A percentile compares a stretch with the other conserved stretches of the same genome.
Evolutionary conservation across 2,888 invertebrate species (phyloP).

Genomic region (Acleris laterana): DNA sequence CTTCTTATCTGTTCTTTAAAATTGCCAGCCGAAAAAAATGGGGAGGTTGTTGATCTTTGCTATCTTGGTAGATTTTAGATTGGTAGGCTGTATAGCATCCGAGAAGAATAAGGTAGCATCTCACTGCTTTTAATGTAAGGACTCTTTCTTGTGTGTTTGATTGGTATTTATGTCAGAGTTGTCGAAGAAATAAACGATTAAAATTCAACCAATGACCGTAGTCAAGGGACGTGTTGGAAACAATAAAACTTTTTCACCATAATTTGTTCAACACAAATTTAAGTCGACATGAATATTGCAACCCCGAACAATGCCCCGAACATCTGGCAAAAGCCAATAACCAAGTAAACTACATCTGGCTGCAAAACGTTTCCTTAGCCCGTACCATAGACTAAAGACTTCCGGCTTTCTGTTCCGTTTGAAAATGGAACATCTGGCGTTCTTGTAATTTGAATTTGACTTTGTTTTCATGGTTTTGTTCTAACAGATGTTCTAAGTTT

Average conservation of each 20-base stretch:
- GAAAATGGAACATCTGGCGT: conserved; percentile 29
- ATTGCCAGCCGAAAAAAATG: conserved; percentile 15
- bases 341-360: conserved; percentile 34
- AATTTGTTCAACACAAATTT: conserved; percentile 20
- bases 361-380: conserved; percentile 21
- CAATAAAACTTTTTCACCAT: background rate
- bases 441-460: conserved; percentile 1
- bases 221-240: background rate
- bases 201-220: too few species aligned
- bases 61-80: conserved; percentile 7
- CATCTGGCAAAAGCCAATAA: conserved; percentile 35
- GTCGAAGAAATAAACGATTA: too few species aligned
- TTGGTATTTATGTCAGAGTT: too few species aligned
- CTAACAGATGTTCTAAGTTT: conserved; percentile 25
- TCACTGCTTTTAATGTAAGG: too few species aligned
- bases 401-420: conserved; percentile 36
- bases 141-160: too few species aligned
- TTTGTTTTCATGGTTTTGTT: conserved; percentile 21
- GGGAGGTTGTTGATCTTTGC: conserved; percentile 8
- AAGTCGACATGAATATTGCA: conserved; percentile 2
- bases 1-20: conserved; percentile 5
- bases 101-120: too few species aligned
- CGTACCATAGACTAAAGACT: conserved; percentile 32
- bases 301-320: conserved; percentile 16
- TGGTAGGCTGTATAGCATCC: background rate